A percentile compares a stretch with the other conserved stretches of the same genome.
Evolutionary conservation across 2,113 vertebrate genomes (phyloP).

Genomic region (Cephalopterus ornatus): DNA sequence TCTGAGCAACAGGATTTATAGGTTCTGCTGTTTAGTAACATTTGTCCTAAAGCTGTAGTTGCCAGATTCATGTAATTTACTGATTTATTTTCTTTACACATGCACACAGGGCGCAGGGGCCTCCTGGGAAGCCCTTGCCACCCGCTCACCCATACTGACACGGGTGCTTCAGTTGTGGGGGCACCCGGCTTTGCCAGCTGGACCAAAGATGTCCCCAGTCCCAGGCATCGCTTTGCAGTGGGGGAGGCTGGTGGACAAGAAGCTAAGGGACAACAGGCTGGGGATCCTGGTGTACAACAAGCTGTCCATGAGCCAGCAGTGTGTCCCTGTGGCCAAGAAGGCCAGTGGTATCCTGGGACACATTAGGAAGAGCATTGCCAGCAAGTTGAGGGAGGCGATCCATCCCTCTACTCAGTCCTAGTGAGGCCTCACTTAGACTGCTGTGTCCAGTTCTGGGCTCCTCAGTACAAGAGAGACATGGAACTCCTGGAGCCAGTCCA

Average conservation of each 20-base stretch:
- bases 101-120: fast-evolving
- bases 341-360: not conserved
- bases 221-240: fast-evolving
- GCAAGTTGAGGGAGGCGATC: too few species aligned
- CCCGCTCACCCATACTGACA: fast-evolving
- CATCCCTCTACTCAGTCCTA: too few species aligned
- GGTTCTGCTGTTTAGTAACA: not conserved
- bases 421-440: not conserved
- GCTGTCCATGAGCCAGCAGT: not conserved
- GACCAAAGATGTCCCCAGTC: too few species aligned
- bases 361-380: not conserved
- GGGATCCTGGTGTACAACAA: not conserved
- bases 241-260: not conserved
- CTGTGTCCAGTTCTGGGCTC: not conserved
- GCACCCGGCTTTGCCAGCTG: not conserved
- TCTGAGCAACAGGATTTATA: not conserved
- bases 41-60: not conserved
- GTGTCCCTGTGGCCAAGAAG: not conserved
- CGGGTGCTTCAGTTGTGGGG: not conserved
- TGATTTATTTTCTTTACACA: not conserved
- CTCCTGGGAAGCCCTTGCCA: not conserved
- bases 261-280: too few species aligned
- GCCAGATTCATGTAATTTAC: fast-evolving
- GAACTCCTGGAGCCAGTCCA: not conserved
- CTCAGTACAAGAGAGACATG: too few species aligned